Evolutionary conservation across 2,888 invertebrate genomes (phyloP), one percentile per base, ranked within the genome.

Genomic region (Habrosyne pyritoides): DNA sequence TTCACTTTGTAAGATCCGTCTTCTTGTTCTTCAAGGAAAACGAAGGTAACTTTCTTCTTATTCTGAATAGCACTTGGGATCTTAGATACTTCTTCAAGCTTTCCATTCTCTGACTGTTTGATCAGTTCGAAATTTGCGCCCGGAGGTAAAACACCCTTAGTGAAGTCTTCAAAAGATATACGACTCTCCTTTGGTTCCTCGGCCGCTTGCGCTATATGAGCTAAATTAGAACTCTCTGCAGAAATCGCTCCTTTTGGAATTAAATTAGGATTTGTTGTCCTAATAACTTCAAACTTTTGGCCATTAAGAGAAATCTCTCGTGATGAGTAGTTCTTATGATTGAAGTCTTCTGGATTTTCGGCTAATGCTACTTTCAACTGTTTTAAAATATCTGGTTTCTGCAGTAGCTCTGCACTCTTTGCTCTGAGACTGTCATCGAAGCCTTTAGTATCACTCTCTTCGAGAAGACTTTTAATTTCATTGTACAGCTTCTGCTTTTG

Each of bases 1-100:
- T 97, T 96, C 0, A 97, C 97, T 85, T 97, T 97, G 66, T 96
- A 96, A 22, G 96, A 96, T 6, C 97, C 97, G 72, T 97, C 97
- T 4, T 96, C 94, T 79, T 97, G 97, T 78, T 97, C 97, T 83
- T 97, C 97, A 10, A 97, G 87, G 48, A 97, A 95, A 0, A 97
- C 97, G 72, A 97, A 97, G 0, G 97, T 97, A 0, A 97, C 97
- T 78, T 97, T 97, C 84, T 97, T 97, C 64, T 95, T 94, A 67
- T 93, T 93, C 0, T 95, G 94, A 24, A 95, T 77, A 18, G 86
- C 94, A 26, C 93, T 93, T 0, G 95, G 93, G 46, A 94, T 81
- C 55, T 94, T 94, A 0, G 93, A 92, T 0, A 96, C 93, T 73
- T 95, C 95, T 71, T 97, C 96, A 0, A 96, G 85, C 68, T 94